phyloP scores from a whole-genome alignment of 1,140 invertebrate genomes.

The Chrysomallon squamiferum region DNA sequence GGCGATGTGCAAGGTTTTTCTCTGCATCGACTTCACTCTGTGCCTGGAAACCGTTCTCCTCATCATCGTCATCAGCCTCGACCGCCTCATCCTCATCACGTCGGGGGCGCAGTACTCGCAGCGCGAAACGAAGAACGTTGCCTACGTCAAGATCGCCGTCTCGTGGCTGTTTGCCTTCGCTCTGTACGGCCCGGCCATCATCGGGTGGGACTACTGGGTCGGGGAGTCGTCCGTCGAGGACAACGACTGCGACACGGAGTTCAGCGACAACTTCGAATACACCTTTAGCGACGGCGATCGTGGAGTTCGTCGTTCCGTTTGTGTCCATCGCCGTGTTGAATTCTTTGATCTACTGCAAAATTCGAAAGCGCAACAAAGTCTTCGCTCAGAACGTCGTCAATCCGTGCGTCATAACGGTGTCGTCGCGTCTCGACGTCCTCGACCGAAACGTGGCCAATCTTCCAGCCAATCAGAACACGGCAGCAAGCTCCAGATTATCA shows the following conservation, averaged over 20 bases:
- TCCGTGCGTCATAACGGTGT: background rate
- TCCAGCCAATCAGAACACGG: background rate
- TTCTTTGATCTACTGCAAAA: constrained; percentile 29
- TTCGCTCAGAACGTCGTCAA: background rate
- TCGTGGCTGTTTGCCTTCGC: constrained; percentile 35
- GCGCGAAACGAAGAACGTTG: constrained; percentile 20
- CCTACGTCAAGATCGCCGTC: constrained; percentile 17
- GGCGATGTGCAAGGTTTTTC: constrained; percentile 40
- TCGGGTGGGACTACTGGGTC: constrained; percentile 40
- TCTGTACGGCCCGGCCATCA: constrained; percentile 42
- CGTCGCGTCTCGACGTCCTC: background rate
- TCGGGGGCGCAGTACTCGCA: constrained; percentile 25
- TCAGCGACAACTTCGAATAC: constrained; percentile 26
- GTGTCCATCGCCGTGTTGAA: constrained; percentile 26
- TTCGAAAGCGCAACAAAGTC: constrained; percentile 19
- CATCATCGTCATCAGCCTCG: constrained; percentile 38
- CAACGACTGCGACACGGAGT: constrained; percentile 41
- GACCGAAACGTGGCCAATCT: background rate
- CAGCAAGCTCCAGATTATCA: background rate
- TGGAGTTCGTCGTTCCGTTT: constrained; percentile 42
- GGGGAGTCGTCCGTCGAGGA: constrained; percentile 19
- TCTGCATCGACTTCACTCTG: constrained; percentile 37
- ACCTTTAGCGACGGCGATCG: constrained; percentile 27
- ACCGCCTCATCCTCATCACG: constrained; percentile 33
- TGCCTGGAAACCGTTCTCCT: constrained; percentile 36